These are phyloP conservation scores for Darevskia mixta DNA, from an alignment of 2,797 vertebrate species.

Conservation along the genomic window DNA sequence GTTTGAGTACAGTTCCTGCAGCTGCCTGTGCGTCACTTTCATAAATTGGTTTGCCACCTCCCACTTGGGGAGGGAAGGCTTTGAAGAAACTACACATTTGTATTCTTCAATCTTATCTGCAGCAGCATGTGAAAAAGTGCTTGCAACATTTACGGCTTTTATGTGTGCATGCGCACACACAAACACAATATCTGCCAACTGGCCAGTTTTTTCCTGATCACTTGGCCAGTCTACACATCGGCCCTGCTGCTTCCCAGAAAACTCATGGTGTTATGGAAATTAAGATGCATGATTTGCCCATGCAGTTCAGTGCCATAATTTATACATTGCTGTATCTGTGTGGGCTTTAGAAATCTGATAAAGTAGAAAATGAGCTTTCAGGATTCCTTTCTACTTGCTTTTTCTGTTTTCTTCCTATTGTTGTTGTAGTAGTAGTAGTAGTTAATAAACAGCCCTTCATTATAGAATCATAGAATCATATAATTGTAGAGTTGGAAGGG, in stretches of 20 bases:
- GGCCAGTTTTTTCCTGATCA: not conserved
- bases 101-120: not conserved
- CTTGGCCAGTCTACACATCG: not conserved
- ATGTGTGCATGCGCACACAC: not conserved
- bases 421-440: no score
- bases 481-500: no score
- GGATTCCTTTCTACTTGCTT: not conserved
- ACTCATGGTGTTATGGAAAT: not conserved
- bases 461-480: no score
- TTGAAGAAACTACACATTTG: not conserved
- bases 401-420: not conserved
- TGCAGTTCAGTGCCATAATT: not conserved
- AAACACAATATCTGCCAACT: not conserved
- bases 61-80: no score
- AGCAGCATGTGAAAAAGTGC: not conserved
- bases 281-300: not conserved
- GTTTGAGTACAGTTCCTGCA: not conserved
- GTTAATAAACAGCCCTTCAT: no score
- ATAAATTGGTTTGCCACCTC: not conserved
- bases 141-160: not conserved
- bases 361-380: not conserved
- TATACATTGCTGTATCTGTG: not conserved
- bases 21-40: not conserved
- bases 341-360: not conserved
- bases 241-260: not conserved